These are phyloP conservation scores for Steinernema carpocapsae DNA, from an alignment of 2,888 invertebrate species.

Conservation along the genomic window DNA sequence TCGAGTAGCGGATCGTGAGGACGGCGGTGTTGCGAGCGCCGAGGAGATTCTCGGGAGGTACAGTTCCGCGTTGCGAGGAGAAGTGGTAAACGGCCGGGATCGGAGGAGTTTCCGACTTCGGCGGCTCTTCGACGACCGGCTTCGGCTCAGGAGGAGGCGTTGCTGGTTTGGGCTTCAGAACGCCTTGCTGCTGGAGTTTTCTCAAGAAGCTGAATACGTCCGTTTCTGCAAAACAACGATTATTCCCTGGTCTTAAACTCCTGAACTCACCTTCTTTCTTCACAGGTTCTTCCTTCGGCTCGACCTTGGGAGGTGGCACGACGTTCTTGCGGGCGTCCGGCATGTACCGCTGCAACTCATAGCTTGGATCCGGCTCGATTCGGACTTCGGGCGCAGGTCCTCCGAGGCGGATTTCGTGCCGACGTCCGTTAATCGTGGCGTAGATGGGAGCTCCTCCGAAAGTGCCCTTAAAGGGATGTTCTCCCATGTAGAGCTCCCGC, in stretches of 20 bases:
- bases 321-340: constrained; percentile 22
- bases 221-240: neutral
- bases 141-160: neutral
- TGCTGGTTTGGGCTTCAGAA: constrained; percentile 32
- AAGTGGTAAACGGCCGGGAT: constrained; percentile 23
- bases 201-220: constrained; percentile 43
- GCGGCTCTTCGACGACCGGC: neutral
- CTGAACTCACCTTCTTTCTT: constrained; percentile 31
- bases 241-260: constrained; percentile 30
- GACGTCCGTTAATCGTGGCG: constrained; percentile 80
- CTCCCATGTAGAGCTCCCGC: constrained; percentile 86
- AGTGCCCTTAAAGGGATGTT: constrained; percentile 86
- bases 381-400: constrained; percentile 92
- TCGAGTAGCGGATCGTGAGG: constrained; percentile 17
- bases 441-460: constrained; percentile 83
- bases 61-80: constrained; percentile 4
- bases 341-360: constrained; percentile 75
- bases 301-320: constrained; percentile 24
- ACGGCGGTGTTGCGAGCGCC: neutral
- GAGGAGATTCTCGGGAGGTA: constrained; percentile 15
- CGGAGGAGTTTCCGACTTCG: constrained; percentile 16
- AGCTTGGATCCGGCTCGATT: constrained; percentile 80
- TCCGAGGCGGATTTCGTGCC: constrained; percentile 81
- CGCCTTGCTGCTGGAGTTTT: constrained; percentile 45
- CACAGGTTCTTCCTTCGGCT: constrained; percentile 33